phyloP scores from a whole-genome alignment of 2,113 vertebrate genomes.

The Echinops telfairi region DNA sequence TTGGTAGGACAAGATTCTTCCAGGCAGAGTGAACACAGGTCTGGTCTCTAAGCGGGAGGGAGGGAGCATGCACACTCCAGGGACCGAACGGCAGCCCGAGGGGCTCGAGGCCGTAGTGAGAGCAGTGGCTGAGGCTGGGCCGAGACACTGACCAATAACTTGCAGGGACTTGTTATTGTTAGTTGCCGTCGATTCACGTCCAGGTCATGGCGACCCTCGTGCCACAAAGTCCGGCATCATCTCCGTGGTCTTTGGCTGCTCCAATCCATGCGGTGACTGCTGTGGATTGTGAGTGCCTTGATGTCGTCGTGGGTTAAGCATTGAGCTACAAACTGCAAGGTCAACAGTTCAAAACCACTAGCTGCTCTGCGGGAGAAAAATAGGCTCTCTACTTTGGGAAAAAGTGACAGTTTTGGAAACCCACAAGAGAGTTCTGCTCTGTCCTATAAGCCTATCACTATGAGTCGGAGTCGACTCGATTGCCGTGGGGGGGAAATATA shows the following conservation, averaged over 20 bases:
- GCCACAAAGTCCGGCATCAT: neutral
- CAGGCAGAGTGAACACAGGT: neutral
- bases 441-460: no score
- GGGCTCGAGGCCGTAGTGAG: neutral
- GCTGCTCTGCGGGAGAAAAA: no score
- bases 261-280: neutral
- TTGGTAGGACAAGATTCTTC: neutral
- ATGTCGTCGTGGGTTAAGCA: no score
- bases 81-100: neutral
- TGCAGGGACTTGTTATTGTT: neutral
- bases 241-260: neutral
- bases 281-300: neutral
- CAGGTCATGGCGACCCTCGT: neutral
- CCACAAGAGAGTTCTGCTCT: no score
- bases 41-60: neutral
- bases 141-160: accelerated
- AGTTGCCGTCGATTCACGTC: neutral
- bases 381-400: no score
- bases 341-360: no score
- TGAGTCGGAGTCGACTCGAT: no score
- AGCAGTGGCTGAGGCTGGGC: neutral
- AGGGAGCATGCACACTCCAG: neutral
- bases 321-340: no score
- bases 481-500: no score
- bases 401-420: no score